Evolutionary conservation across 53 echinoderm and acorn worm genomes (phyloP).

Genomic region (Glandiceps talaboti): DNA sequence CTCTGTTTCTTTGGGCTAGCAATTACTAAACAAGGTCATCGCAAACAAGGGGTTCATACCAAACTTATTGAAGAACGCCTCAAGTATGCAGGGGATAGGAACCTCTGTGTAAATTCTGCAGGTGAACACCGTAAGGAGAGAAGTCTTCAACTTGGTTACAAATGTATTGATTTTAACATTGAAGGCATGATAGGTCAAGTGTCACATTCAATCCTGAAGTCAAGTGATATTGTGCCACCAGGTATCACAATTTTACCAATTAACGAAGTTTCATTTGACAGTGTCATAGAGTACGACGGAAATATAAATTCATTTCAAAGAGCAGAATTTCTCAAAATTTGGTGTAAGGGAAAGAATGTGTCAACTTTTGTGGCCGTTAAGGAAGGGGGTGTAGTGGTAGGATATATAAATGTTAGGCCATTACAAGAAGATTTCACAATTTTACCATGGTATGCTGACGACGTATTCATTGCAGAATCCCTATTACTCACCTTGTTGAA

Average conservation of each 20-base stretch:
- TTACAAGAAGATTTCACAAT: not conserved
- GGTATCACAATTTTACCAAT: not conserved
- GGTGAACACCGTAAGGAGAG: not conserved
- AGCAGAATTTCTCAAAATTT: not conserved
- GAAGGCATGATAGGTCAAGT: not conserved
- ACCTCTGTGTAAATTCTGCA: not conserved
- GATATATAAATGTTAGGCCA: not conserved
- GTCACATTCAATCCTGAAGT: not conserved
- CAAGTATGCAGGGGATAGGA: not conserved
- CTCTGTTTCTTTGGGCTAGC: not conserved
- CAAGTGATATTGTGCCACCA: not conserved
- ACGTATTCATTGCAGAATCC: not conserved
- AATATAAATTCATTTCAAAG: not conserved
- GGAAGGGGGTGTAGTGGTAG: not conserved
- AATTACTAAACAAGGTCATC: not conserved
- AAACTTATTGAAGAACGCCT: not conserved
- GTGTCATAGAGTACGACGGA: not conserved
- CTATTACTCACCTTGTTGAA: not conserved
- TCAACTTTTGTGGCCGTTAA: not conserved
- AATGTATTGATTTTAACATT: no score
- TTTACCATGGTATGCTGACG: not conserved
- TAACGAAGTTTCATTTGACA: not conserved
- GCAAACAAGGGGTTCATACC: not conserved
- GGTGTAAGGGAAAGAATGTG: not conserved
- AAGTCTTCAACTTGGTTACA: not conserved